These are phyloP conservation scores for Dioctria rufipes DNA, from an alignment of 2,888 invertebrate species.

Conservation along the genomic window DNA sequence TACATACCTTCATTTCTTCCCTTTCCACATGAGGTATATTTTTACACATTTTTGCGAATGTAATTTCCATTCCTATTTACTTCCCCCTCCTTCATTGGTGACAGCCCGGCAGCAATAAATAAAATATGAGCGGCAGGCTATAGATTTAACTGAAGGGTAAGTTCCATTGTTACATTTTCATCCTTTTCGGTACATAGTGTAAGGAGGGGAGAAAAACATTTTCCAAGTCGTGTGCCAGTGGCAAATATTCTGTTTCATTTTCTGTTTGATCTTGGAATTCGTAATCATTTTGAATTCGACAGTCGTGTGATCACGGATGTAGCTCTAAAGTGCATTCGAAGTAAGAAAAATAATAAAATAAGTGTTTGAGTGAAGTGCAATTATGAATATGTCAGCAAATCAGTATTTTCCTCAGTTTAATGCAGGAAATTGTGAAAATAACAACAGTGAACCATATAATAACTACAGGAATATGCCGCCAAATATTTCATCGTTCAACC, in stretches of 20 bases:
- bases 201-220: conserved; percentile 20
- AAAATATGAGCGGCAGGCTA: conserved; percentile 55
- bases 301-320: conserved; percentile 9
- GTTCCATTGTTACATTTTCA: conserved; percentile 51
- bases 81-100: conserved; percentile 37
- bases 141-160: conserved; percentile 54
- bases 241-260: conserved; percentile 32
- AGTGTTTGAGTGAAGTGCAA: too few species aligned
- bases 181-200: not conserved
- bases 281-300: conserved; percentile 64
- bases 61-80: not conserved
- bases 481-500: too few species aligned
- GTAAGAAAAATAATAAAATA: too few species aligned
- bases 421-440: too few species aligned
- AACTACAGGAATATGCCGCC: too few species aligned
- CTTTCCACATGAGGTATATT: not conserved
- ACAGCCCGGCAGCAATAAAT: conserved; percentile 53
- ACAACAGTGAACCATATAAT: too few species aligned
- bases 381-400: not conserved
- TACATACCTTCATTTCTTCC: not conserved
- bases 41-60: conserved; percentile 1
- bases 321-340: too few species aligned
- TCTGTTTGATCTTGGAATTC: conserved; percentile 53
- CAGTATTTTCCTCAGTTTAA: too few species aligned
- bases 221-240: conserved; percentile 56